phyloP scores from a whole-genome alignment of 1,140 invertebrate species.

The Schlechtendalia chinensis region DNA sequence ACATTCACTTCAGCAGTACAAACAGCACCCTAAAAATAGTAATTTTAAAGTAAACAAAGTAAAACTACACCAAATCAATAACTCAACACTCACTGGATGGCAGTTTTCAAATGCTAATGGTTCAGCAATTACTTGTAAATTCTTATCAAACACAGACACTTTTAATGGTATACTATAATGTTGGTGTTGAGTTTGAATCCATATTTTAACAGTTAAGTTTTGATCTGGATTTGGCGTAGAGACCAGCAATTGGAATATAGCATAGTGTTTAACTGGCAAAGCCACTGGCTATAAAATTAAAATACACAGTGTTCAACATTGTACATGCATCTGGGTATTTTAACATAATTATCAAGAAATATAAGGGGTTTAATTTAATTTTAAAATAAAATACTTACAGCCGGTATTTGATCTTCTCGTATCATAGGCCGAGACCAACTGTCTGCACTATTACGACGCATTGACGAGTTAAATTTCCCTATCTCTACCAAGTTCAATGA shows the following conservation, averaged over 20 bases:
- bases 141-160: slow-evolving; percentile 43
- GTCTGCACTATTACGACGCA: slow-evolving; percentile 42
- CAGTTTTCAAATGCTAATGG: slow-evolving; percentile 45
- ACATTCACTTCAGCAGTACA: slow-evolving; percentile 47
- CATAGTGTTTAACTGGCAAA: slow-evolving; percentile 41
- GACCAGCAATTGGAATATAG: slow-evolving; percentile 43
- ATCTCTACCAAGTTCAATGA: slow-evolving; percentile 36
- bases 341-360: too few relatives aligned
- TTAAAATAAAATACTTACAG: slow-evolving; percentile 7
- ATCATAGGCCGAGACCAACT: slow-evolving; percentile 45
- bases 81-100: slow-evolving; percentile 32
- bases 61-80: neutral
- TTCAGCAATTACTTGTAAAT: slow-evolving; percentile 46
- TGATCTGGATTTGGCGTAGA: slow-evolving; percentile 46
- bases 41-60: neutral
- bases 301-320: neutral
- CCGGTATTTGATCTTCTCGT: slow-evolving; percentile 38
- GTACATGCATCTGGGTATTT: too few relatives aligned
- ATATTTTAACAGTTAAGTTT: slow-evolving; percentile 47
- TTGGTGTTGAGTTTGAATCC: slow-evolving; percentile 48
- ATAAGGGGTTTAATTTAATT: too few relatives aligned
- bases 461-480: slow-evolving; percentile 40
- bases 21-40: slow-evolving; percentile 20
- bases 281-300: slow-evolving; percentile 30
- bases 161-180: slow-evolving; percentile 43